A percentile compares a stretch with the other conserved stretches of the same genome.
These are phyloP conservation scores for Meiosimyza decipiens DNA, from an alignment of 2,888 invertebrate genomes.

Conservation along the genomic window DNA sequence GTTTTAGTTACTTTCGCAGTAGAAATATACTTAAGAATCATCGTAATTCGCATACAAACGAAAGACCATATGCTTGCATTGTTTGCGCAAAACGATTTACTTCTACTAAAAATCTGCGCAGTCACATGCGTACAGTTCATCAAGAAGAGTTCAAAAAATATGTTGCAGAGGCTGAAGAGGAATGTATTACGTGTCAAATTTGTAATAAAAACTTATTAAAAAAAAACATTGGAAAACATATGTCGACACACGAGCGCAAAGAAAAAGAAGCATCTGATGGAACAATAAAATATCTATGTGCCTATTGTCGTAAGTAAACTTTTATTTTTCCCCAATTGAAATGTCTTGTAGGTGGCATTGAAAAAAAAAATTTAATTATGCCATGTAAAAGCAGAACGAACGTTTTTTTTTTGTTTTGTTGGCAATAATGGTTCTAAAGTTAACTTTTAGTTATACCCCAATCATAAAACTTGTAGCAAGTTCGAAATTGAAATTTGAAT, in stretches of 20 bases:
- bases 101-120: constrained; percentile 35
- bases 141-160: constrained; percentile 33
- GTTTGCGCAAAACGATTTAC: constrained; percentile 38
- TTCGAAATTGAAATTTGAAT: too few relatives aligned
- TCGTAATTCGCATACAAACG: constrained; percentile 36
- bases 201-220: constrained; percentile 44
- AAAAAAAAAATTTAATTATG: not conserved
- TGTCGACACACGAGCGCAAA: constrained; percentile 45
- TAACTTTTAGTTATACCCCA: too few relatives aligned
- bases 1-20: constrained; percentile 38
- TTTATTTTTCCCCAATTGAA: not conserved
- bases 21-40: constrained; percentile 36
- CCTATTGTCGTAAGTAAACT: constrained; percentile 48
- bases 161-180: constrained; percentile 21
- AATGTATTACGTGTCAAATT: constrained; percentile 41
- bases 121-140: constrained; percentile 40
- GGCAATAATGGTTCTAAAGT: too few relatives aligned
- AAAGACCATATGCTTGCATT: constrained; percentile 35
- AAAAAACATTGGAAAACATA: constrained; percentile 45
- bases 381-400: constrained; percentile 38
- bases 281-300: constrained; percentile 40
- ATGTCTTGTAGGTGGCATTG: too few relatives aligned
- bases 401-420: constrained; percentile 26
- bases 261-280: constrained; percentile 34
- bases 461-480: too few relatives aligned